Base-by-base conservation (phyloP, 2,113 vertebrate species). In the Nesogale talazaci region DNA sequence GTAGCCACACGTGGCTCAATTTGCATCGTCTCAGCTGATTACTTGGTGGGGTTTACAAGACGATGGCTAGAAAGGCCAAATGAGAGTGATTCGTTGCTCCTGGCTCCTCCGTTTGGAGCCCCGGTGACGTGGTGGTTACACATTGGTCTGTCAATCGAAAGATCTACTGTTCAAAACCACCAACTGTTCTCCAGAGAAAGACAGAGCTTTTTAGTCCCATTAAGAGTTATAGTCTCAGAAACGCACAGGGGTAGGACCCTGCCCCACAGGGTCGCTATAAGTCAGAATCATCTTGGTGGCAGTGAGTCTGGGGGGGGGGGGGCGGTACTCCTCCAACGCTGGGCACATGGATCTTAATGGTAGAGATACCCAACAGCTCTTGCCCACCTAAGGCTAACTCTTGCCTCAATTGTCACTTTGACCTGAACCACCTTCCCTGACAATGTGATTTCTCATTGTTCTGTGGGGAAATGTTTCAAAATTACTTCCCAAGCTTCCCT, bases 401-500 rank as follows among this genome's bases (percentile, higher is more conserved):
- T 12, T 70, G 56, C 76, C 72, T 80, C 65, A 10, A 7, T 31
- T 84, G 29, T 70, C 77, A 79, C 46, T 59, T 36, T 1, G 80
- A 16, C 31, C 29, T 40, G 69, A 1, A 3, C 22, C 65, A 38
- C n/a, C 38, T 85, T 72, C 83, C 82, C 59, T 46, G 80, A 72
- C 46, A 72, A 22, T 57, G 4, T 15, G 14, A 57, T 56, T 88
- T 59, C 25, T 84, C 61, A n/a, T 15, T 3, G 15, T 25, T 85
- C 19, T 36, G 67, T 61, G 76, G 9, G 57, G 65, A 88, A 56
- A 92, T 25, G 36, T 27, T 56, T 90, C 52, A 79, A 88, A 92
- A 52, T 29, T 9, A 67, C 78, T 84, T 76, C 16, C 57, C 57
- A 69, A 36, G 38, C 3, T 29, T 85, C n/a, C 65, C 82, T n/a